These are phyloP conservation scores for Egretta garzetta DNA, from an alignment of 2,113 vertebrate genomes.

Conservation along the genomic window DNA sequence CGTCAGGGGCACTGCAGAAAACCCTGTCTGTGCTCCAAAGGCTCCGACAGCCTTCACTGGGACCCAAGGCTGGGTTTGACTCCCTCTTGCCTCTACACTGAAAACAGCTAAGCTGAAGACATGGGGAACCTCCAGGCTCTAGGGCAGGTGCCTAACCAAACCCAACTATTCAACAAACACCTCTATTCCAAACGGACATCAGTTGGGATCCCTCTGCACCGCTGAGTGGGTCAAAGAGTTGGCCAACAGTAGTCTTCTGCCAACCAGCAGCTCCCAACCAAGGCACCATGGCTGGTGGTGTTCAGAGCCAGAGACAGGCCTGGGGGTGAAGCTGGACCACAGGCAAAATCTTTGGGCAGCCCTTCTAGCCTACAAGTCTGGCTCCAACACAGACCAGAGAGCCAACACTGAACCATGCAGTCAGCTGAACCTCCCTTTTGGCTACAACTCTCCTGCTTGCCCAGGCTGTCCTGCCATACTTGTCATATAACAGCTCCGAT, in stretches of 20 bases:
- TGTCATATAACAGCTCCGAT: rapidly evolving
- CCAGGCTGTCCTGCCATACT: background rate
- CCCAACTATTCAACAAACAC: background rate
- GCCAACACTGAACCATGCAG: background rate
- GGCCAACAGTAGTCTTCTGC: background rate
- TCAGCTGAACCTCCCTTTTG: background rate
- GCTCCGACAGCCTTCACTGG: background rate
- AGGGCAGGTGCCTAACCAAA: background rate
- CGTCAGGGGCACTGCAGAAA: background rate
- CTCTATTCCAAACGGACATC: background rate
- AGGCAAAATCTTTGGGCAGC: background rate
- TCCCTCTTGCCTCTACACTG: background rate
- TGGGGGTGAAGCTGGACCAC: background rate
- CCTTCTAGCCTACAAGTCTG: background rate
- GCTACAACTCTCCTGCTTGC: background rate
- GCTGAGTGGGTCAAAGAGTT: background rate
- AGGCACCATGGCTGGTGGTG: background rate
- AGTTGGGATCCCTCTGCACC: background rate
- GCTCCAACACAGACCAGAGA: background rate
- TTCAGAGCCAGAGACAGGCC: background rate
- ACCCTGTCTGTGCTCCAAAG: background rate
- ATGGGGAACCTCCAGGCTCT: background rate
- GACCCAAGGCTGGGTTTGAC: background rate
- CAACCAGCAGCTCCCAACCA: background rate
- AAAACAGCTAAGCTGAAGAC: background rate